phyloP scores from a whole-genome alignment of 2,113 vertebrate genomes.

The Gallinago media region DNA sequence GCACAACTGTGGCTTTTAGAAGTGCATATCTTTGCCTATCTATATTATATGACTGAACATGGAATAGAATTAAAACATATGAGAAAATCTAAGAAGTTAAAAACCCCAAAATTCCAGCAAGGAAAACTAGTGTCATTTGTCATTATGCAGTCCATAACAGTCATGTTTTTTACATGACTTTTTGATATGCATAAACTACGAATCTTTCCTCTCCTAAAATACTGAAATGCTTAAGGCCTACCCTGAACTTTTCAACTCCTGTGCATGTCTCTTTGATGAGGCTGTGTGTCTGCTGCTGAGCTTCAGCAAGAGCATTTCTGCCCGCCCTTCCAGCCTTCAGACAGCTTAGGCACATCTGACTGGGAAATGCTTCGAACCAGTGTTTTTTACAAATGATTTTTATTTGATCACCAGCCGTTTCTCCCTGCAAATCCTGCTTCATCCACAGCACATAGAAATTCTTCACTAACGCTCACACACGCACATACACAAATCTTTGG shows the following conservation, averaged over 20 bases:
- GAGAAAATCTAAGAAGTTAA: background rate
- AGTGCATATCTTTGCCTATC: background rate
- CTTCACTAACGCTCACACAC: background rate
- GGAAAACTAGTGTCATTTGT: background rate
- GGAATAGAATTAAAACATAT: background rate
- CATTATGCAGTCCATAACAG: background rate
- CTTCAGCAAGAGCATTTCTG: background rate
- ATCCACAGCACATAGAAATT: background rate
- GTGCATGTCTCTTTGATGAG: background rate
- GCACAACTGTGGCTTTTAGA: background rate
- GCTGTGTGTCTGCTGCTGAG: background rate
- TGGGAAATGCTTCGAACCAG: background rate
- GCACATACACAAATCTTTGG: background rate
- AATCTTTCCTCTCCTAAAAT: background rate
- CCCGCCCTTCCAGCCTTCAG: background rate
- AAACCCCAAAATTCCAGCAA: background rate
- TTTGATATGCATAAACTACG: background rate
- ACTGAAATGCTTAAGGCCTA: conserved; percentile 9
- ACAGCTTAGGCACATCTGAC: background rate
- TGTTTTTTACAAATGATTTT: background rate
- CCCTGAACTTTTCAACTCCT: conserved; percentile 68
- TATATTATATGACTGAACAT: background rate
- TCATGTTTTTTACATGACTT: background rate
- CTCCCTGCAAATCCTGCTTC: background rate
- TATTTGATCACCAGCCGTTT: background rate